Base-by-base conservation (phyloP, 2,888 invertebrate genomes). In the Villa cingulata region DNA sequence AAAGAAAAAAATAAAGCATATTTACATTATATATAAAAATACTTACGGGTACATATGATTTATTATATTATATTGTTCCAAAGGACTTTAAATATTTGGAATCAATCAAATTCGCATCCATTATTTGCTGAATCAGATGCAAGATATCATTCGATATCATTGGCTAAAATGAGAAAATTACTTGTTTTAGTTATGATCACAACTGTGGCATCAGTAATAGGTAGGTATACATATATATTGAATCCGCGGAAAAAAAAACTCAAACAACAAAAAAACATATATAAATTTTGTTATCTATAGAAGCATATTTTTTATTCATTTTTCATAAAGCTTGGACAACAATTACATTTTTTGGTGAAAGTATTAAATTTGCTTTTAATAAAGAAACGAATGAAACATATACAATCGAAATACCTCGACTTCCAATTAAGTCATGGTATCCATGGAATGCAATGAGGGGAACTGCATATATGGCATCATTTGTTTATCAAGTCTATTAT, bases 71-170 rank as follows among this genome's bases (percentile, higher is more conserved):
- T 37, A 4, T 17, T 37, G 37, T 1, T 7, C 14, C 1, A 18
- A 18, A 80, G 86, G 59, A 85, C 86, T 0, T 65, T 87, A 37
- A 82, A 80, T 29, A 79, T 85, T 51, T 89, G 88, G 88, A 88
- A 88, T 63, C 84, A 86, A 66, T 78, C 83, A 0, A 86, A 87
- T 65, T 80, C 82, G 46, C 87, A 89, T 68, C 86, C 88, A 0
- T 64, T 89, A 37, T 89, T 89, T 64, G 80, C 84, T 41, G 88
- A 88, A 64, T 87, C 86, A 0, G 84, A 87, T 61, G 78, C 82
- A 0, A 74, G 83, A 18, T 86, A 83, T 63, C 84, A 86, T 60
- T 78, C 82, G 37, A 74, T 83, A 36, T 74, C 86, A 0, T 65
- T 87, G 44, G 77, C 78, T 47, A 84, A 85, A 68, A 86, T 84